phyloP scores from a whole-genome alignment of 1,140 invertebrate species.

The Calosoma granatense region DNA sequence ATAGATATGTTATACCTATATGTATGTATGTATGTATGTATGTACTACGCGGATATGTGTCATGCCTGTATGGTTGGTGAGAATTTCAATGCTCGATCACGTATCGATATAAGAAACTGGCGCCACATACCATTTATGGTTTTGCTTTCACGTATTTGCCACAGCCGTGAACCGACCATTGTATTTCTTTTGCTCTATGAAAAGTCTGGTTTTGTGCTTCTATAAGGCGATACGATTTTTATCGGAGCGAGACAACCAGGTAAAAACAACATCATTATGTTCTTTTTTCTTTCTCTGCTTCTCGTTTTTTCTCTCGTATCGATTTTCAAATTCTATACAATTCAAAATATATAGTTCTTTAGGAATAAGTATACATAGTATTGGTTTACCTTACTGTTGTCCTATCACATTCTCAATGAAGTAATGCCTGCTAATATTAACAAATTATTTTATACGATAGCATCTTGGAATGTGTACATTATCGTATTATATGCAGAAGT shows the following conservation, averaged over 20 bases:
- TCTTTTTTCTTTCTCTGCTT: background rate
- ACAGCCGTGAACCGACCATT: background rate
- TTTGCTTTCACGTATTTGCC: background rate
- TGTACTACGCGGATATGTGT: background rate
- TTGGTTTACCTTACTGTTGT: no score
- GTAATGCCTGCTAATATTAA: no score
- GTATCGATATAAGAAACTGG: background rate
- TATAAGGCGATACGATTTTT: background rate
- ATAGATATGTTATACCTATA: no score
- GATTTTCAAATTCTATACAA: no score
- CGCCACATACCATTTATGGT: background rate
- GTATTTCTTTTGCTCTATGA: background rate
- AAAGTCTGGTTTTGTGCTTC: background rate
- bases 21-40: no score
- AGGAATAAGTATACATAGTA: no score
- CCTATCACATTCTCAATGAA: no score
- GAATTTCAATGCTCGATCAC: background rate
- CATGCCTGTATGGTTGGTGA: background rate
- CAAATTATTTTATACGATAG: no score
- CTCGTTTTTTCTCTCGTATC: background rate
- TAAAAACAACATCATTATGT: background rate
- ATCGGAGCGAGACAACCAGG: background rate
- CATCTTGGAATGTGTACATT: no score
- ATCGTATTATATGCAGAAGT: no score
- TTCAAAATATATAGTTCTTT: no score